Percentiles rank a stretch among this genome's conserved stretches.
Evolutionary conservation across 2,797 vertebrate genomes (phyloP).

Genomic region (Lagorchestes hirsutus): DNA sequence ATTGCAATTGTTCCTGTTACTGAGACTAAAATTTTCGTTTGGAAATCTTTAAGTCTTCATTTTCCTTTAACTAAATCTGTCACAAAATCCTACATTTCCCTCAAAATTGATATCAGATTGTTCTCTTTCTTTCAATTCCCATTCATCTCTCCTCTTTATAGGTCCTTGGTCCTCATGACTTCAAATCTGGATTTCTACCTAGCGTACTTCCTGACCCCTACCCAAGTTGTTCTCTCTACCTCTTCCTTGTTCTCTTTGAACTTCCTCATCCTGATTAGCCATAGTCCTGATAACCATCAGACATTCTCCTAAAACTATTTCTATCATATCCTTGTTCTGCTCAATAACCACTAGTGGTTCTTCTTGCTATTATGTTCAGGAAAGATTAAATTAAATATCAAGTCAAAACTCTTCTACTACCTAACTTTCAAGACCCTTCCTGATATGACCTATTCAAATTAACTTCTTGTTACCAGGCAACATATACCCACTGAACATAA

Average conservation of each 20-base stretch:
- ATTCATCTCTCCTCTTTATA: neutral
- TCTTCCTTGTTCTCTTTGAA: neutral
- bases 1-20: neutral
- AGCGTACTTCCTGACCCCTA: neutral
- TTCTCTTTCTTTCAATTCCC: neutral
- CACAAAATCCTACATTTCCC: slow-evolving; percentile 16
- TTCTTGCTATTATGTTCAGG: neutral
- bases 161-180: neutral
- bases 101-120: neutral
- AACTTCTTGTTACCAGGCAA: neutral
- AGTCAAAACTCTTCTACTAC: neutral
- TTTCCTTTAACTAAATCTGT: slow-evolving; percentile 18
- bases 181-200: neutral
- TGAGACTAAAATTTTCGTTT: neutral
- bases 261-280: neutral
- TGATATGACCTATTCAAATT: neutral
- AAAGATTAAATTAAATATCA: neutral
- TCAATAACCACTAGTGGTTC: neutral
- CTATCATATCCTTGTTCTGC: neutral
- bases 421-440: slow-evolving; percentile 13
- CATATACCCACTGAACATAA: neutral
- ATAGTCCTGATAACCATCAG: neutral
- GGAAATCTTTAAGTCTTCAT: neutral
- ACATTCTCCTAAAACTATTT: neutral
- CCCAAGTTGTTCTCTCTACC: neutral